A percentile compares a stretch with the other conserved stretches of the same genome.
phyloP scores from a whole-genome alignment of 2,888 invertebrate genomes.

The Scaptomyza tumidula region DNA sequence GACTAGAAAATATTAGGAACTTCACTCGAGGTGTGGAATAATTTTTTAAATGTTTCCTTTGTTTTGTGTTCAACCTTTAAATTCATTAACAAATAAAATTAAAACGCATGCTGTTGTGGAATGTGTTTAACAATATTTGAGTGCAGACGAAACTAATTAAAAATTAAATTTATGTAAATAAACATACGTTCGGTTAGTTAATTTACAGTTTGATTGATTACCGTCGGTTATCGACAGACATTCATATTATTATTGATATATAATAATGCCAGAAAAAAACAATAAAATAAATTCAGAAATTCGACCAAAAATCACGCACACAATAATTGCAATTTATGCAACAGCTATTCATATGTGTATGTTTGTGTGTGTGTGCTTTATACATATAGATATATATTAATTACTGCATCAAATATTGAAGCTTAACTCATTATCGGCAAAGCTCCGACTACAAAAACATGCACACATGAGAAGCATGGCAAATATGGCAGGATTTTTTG shows the following conservation, averaged over 20 bases:
- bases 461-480: neutral
- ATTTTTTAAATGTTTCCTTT: no score
- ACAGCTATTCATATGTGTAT: constrained; percentile 9
- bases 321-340: constrained; percentile 64
- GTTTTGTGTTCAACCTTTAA: no score
- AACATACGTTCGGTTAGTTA: constrained; percentile 64
- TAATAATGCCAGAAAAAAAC: constrained; percentile 24
- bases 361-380: neutral
- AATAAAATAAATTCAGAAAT: constrained; percentile 13
- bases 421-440: constrained; percentile 47
- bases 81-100: neutral
- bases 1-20: no score
- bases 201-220: constrained; percentile 75
- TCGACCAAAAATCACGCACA: constrained; percentile 72
- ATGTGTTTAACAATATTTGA: neutral
- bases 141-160: constrained; percentile 58
- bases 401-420: constrained; percentile 63
- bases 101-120: neutral
- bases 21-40: no score
- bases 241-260: constrained; percentile 36
- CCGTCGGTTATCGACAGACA: constrained; percentile 7
- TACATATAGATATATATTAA: constrained; percentile 42
- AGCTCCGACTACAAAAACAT: neutral
- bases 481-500: neutral
- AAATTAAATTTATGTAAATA: constrained; percentile 44